A percentile compares a stretch with the other conserved stretches of the same genome.
Evolutionary conservation across 2,888 invertebrate genomes (phyloP).

Genomic region (Monochamus alternatus): DNA sequence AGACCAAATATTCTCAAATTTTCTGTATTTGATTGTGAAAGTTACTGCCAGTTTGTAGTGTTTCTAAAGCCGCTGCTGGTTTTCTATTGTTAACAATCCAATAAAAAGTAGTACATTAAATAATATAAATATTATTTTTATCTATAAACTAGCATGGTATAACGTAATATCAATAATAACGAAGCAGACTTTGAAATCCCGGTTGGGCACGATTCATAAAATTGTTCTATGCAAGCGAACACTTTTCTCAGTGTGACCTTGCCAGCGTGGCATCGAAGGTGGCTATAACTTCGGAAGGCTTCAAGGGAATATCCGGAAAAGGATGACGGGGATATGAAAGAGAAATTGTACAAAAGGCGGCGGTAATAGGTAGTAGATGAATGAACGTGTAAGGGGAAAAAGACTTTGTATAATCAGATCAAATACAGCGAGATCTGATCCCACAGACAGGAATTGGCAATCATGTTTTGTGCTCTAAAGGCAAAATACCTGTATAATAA

Average conservation of each 20-base stretch:
- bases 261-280: constrained; percentile 3
- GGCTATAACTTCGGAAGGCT: constrained; percentile 17
- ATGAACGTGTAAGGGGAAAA: constrained; percentile 4
- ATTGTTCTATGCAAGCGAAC: not conserved
- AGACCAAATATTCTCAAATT: no score
- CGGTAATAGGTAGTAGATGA: constrained; percentile 29
- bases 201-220: no score
- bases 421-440: constrained; percentile 8
- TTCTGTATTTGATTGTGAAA: no score
- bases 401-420: constrained; percentile 25
- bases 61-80: no score
- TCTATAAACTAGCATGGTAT: no score
- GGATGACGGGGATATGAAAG: constrained; percentile 27
- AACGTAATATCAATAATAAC: no score
- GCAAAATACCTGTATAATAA: not conserved
- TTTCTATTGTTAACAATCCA: no score
- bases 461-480: not conserved
- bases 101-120: no score
- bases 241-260: not conserved
- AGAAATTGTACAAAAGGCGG: constrained; percentile 24
- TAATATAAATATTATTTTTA: no score
- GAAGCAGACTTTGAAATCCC: no score
- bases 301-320: constrained; percentile 24
- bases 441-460: not conserved
- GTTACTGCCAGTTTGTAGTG: no score